Base-by-base conservation (phyloP, 1,140 invertebrate species). In the Oedothorax gibbosus region DNA sequence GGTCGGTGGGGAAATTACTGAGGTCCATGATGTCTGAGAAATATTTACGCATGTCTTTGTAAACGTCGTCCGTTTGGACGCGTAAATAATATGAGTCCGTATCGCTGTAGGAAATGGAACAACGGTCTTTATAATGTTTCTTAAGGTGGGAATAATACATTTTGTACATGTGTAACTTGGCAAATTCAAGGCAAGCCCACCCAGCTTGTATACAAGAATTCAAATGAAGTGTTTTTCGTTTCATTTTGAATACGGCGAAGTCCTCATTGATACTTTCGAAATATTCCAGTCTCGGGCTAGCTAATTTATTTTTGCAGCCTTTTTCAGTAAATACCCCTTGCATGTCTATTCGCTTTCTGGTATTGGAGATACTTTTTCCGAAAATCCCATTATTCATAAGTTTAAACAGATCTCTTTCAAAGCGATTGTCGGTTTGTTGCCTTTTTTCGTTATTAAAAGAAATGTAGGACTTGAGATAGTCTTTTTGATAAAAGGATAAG, bases 121-220 rank as follows among this genome's bases (percentile, higher is more conserved):
- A 68, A 12, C n/a, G 53, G 20, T 54, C 21, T 11, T 62, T 11
- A 15, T 54, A 6, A 66, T 68, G 56, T 56, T 20, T 57, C 21
- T 57, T 73, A 0, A 73, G 35, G 9, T 73, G 54, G 7, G 71
- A 73, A 56, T 73, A 73, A 20, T 57, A 73, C n/a, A 73, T 21
- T n/a, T 14, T 21, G 18, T 11, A 60, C 51, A 57, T 21, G n/a
- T 62, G 56, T 12, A 64, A 14, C 64, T 64, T 64, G 10, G 56
- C 20, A 53, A 66, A 20, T 54, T 78, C 62, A 12, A 78, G 49
- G 7, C 65, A 8, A 66, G 0, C 35, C 65, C 64, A 78, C 8
- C 62, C 76, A 4, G 54, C 15, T 20, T 78, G 14, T 20, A 65
- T 78, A 4, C n/a, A 50, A 20, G 65, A 66, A 66, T 78, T 14